Conservation (phyloP, 92 coral and sea anemone species). For the Zoanthus sociatus region DNA sequence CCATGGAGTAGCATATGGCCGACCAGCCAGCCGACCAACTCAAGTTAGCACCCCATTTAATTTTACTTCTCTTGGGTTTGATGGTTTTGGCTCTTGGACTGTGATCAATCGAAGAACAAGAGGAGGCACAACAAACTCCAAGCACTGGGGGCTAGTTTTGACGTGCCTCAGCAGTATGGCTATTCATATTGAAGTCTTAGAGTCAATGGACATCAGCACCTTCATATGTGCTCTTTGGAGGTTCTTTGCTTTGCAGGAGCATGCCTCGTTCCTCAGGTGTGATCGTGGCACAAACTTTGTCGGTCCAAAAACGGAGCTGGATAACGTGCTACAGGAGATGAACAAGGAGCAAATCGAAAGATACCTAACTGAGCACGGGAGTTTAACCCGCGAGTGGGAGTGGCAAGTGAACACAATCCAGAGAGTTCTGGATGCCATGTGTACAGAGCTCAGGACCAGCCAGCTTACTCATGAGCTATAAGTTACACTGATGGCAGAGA, state of each 20-base stretch:
- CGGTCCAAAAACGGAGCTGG: conserved; percentile 53
- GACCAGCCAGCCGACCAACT: not conserved
- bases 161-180: conserved; percentile 25
- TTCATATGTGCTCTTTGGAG: not conserved
- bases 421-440: not conserved
- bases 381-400: not conserved
- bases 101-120: not conserved
- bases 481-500: not conserved
- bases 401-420: not conserved
- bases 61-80: not conserved
- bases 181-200: conserved; percentile 3
- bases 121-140: conserved; percentile 1
- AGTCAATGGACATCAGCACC: too few relatives aligned
- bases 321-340: not conserved
- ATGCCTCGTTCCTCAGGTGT: conserved; percentile 31
- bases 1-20: not conserved
- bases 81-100: not conserved
- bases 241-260: conserved; percentile 58
- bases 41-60: not conserved
- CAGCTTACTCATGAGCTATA: not conserved
- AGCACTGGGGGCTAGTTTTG: conserved; percentile 17
- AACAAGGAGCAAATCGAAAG: not conserved
- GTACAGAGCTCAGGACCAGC: too few relatives aligned
- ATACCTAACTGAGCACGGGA: not conserved
- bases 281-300: conserved; percentile 54